A percentile compares a stretch with the other conserved stretches of the same genome.
These are phyloP conservation scores for Oikopleura dioica DNA, from an alignment of 23 tunicate genomes.

Conservation along the genomic window DNA sequence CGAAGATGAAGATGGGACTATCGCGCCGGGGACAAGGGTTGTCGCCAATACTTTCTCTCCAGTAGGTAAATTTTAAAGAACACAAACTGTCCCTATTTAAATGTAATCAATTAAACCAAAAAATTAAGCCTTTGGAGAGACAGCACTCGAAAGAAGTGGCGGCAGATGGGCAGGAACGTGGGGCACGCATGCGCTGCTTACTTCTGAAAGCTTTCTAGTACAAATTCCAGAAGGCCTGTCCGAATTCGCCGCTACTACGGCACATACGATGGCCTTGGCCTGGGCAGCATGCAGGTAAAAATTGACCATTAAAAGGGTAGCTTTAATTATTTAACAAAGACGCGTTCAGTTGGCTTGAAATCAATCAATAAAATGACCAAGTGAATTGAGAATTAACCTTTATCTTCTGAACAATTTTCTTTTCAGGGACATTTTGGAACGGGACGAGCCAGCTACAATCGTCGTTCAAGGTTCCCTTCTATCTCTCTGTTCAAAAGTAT, in stretches of 20 bases:
- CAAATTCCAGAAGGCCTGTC: neutral
- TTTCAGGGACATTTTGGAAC: neutral
- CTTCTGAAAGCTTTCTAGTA: neutral
- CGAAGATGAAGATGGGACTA: neutral
- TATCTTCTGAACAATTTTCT: too few species aligned
- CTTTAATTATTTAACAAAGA: too few species aligned
- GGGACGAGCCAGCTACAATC: neutral
- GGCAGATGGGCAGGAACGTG: slow-evolving; percentile 4
- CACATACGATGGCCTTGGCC: neutral
- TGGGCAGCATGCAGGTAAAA: neutral
- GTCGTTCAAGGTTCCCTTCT: slow-evolving; percentile 14
- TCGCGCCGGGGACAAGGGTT: neutral
- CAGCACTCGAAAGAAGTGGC: neutral
- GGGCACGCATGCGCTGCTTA: neutral
- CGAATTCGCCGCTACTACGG: neutral
- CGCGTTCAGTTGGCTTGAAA: too few species aligned
- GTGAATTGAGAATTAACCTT: too few species aligned
- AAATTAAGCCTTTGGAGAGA: neutral
- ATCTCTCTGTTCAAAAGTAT: too few species aligned
- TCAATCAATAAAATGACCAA: too few species aligned
- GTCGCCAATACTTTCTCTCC: neutral
- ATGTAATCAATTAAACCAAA: neutral
- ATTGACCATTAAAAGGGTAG: too few species aligned
- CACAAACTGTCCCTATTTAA: neutral
- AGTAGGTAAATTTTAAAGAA: neutral